Percentiles rank a stretch among this genome's conserved stretches.
These are phyloP conservation scores for Beaufortia kweichowensis DNA, from an alignment of 2,113 vertebrate species.

Conservation along the genomic window DNA sequence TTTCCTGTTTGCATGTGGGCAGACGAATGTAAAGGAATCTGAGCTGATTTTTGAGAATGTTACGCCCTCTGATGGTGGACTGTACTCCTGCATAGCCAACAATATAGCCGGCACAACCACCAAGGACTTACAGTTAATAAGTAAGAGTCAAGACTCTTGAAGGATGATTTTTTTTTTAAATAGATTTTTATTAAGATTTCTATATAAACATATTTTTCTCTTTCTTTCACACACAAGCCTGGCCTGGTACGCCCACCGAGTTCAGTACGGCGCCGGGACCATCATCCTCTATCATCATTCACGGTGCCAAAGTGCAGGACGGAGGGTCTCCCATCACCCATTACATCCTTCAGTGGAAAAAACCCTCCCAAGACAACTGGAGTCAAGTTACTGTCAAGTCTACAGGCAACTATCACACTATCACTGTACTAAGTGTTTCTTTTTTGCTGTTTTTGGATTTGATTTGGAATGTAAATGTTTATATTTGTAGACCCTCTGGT, in stretches of 20 bases:
- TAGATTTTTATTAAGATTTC: no score
- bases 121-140: conserved; percentile 65
- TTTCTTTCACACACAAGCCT: conserved; percentile 14
- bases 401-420: conserved; percentile 26
- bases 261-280: conserved; percentile 28
- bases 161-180: no score
- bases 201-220: background rate
- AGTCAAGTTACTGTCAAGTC: background rate
- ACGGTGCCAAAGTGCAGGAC: conserved; percentile 10
- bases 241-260: conserved; percentile 15
- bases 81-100: conserved; percentile 74
- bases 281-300: conserved; percentile 6
- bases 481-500: conserved; percentile 54
- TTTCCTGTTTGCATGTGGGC: conserved; percentile 27
- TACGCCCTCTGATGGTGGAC: conserved; percentile 72
- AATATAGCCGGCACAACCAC: conserved; percentile 62
- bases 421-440: no score
- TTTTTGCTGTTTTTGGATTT: background rate
- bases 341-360: conserved; percentile 47
- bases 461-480: conserved; percentile 6
- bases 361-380: conserved; percentile 34
- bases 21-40: conserved; percentile 43
- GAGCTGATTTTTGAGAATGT: conserved; percentile 63
- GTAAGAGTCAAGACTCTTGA: conserved; percentile 60
- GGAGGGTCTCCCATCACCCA: conserved; percentile 46